phyloP scores from a whole-genome alignment of 2,113 vertebrate genomes.

The Tympanuchus pallidicinctus region DNA sequence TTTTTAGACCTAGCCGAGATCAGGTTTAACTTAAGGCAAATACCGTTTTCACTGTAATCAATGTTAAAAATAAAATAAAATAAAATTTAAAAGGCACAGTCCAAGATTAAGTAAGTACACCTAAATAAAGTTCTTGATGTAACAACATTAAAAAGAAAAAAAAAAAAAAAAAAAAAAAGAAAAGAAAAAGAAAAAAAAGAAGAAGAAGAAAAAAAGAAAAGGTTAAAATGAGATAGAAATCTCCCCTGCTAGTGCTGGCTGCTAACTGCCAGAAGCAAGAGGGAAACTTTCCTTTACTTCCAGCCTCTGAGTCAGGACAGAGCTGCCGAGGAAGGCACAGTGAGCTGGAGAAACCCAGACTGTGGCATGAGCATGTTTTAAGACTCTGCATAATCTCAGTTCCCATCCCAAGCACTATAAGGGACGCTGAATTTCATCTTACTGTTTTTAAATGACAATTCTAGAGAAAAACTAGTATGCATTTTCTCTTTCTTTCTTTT shows the following conservation, averaged over 20 bases:
- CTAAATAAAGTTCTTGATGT: not conserved
- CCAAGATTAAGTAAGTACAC: not conserved
- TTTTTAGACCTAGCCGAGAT: constrained; percentile 4
- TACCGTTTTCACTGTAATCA: not conserved
- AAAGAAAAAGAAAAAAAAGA: not conserved
- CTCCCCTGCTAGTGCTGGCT: not conserved
- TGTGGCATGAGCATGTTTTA: not conserved
- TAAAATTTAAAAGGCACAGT: not conserved
- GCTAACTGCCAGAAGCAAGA: not conserved
- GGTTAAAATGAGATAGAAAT: not conserved
- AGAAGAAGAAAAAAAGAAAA: not conserved
- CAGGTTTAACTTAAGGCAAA: not conserved
- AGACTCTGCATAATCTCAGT: not conserved
- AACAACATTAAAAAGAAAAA: not conserved
- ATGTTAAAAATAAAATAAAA: not conserved
- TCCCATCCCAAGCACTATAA: not conserved
- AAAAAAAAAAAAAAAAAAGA: not conserved
- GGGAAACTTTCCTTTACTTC: not conserved
- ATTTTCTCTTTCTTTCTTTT: not conserved
- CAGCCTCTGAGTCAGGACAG: not conserved
- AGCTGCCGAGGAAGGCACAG: not conserved
- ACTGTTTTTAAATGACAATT: not conserved
- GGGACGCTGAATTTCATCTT: not conserved
- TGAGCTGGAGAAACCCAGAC: not conserved
- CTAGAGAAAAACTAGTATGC: rapidly evolving